Evolutionary conservation across 2,888 invertebrate genomes (phyloP).

Genomic region (Poecilus cupreus): DNA sequence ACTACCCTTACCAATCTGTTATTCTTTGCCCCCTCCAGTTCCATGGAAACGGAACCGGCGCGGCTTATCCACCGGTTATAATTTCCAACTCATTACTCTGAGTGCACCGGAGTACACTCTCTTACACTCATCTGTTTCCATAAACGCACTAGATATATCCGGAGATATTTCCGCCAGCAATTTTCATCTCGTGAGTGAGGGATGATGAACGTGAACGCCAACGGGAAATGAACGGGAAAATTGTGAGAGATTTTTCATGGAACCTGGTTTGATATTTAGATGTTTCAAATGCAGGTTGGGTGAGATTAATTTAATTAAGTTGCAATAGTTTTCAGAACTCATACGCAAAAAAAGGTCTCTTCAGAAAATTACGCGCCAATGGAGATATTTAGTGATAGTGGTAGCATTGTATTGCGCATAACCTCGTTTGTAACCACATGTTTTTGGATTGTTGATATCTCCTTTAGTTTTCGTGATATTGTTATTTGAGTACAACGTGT

Average conservation of each 20-base stretch:
- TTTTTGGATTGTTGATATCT: too few species aligned
- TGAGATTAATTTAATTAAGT: background rate
- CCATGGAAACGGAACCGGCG: background rate
- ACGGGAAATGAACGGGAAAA: background rate
- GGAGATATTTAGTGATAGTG: too few species aligned
- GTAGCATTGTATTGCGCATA: too few species aligned
- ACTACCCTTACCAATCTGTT: background rate
- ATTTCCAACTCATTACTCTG: constrained; percentile 5
- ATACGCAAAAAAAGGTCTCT: too few species aligned
- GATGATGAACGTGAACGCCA: background rate
- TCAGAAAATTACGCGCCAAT: too few species aligned
- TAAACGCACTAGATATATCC: background rate
- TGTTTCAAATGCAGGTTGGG: background rate
- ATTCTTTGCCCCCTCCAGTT: background rate
- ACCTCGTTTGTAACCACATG: too few species aligned
- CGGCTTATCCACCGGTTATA: background rate
- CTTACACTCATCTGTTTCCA: background rate
- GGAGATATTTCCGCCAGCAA: background rate
- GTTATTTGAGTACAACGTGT: too few species aligned
- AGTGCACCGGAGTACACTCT: background rate
- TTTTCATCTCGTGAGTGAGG: background rate
- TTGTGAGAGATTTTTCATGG: background rate
- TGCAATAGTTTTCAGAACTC: too few species aligned
- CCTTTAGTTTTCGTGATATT: too few species aligned
- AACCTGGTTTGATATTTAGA: background rate